Evolutionary conservation across 35 echinoderm and acorn worm species (phyloP).

Genomic region (Amphiura filiformis): DNA sequence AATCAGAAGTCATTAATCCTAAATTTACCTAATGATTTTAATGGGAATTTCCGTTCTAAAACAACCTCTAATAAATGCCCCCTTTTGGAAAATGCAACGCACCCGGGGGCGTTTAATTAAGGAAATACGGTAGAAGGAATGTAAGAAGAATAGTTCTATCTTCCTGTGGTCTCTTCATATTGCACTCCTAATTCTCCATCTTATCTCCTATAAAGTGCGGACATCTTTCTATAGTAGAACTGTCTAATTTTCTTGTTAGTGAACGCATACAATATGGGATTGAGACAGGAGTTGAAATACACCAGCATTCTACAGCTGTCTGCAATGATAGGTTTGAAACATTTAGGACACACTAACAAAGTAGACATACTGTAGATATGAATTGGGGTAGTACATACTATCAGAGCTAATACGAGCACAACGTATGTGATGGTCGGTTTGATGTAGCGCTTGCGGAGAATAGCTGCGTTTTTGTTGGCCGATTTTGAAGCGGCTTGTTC

Average conservation of each 20-base stretch:
- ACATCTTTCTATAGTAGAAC: not conserved
- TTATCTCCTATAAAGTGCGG: too few species aligned
- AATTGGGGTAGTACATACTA: not conserved
- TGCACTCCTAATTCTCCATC: too few species aligned
- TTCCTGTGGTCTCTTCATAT: too few species aligned
- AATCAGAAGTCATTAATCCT: too few species aligned
- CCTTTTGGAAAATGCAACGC: too few species aligned
- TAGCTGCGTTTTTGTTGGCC: not conserved
- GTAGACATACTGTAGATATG: not conserved
- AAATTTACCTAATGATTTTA: too few species aligned
- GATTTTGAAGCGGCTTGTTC: too few species aligned
- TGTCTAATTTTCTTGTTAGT: conserved; percentile 5
- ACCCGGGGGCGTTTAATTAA: too few species aligned
- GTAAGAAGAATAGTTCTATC: too few species aligned
- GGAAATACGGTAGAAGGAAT: too few species aligned
- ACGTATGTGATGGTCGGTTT: not conserved
- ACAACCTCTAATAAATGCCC: too few species aligned
- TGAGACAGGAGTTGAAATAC: not conserved
- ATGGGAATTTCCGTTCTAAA: too few species aligned
- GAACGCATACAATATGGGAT: not conserved
- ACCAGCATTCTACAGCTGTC: not conserved
- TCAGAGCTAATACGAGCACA: not conserved
- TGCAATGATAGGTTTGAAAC: not conserved
- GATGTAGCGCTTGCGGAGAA: not conserved
- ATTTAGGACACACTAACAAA: not conserved